Evolutionary conservation across 2,888 invertebrate genomes (phyloP).

Genomic region (Ctenicera cuprea): DNA sequence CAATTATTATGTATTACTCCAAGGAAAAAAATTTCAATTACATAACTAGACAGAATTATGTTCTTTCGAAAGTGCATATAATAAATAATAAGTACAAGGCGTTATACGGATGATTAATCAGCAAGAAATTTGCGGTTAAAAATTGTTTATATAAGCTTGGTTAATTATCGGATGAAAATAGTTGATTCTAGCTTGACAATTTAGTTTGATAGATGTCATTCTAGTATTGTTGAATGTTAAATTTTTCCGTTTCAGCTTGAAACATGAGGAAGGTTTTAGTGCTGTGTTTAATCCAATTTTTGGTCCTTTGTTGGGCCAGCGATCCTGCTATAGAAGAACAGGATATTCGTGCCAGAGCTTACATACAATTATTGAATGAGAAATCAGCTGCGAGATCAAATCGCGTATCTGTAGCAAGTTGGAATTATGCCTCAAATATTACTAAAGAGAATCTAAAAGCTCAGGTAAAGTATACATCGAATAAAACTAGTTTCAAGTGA

Average conservation of each 20-base stretch:
- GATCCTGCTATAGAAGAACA: constrained; percentile 73
- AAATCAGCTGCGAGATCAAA: constrained; percentile 78
- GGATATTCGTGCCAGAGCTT: constrained; percentile 77
- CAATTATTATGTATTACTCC: too few species aligned
- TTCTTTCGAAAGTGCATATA: constrained; percentile 11
- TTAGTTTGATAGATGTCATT: not conserved
- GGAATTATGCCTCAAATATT: constrained; percentile 86
- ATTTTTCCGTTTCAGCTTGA: not conserved
- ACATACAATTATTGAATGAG: constrained; percentile 78
- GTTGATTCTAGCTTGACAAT: not conserved
- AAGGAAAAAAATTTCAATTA: not conserved
- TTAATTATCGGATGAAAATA: not conserved
- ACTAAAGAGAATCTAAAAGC: constrained; percentile 81
- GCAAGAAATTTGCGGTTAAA: not conserved
- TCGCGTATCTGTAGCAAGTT: constrained; percentile 78
- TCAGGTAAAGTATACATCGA: constrained; percentile 68
- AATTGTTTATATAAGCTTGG: constrained; percentile 19
- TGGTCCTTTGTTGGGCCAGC: constrained; percentile 28
- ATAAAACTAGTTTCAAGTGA: constrained; percentile 3
- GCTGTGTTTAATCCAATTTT: constrained; percentile 25
- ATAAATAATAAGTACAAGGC: constrained; percentile 33
- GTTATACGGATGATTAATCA: constrained; percentile 25
- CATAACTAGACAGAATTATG: not conserved
- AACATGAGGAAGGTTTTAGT: constrained; percentile 23
- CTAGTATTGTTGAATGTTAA: not conserved